Conservation (phyloP, 2,888 invertebrate genomes). For the Thelaira solivaga region DNA sequence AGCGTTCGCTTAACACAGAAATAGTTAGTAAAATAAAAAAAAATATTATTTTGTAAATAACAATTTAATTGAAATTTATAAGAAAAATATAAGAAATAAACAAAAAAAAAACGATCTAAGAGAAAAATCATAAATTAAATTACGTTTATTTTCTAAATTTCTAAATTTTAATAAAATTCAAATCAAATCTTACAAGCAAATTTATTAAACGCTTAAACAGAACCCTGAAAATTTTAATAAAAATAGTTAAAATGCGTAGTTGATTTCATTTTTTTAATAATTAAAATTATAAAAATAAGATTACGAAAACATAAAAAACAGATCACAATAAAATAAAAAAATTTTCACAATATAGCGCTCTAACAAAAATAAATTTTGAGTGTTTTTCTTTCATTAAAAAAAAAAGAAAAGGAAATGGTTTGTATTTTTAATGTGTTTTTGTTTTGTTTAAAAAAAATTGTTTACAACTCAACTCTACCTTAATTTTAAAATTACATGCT, state of each 20-base stretch:
- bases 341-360: constrained; percentile 61
- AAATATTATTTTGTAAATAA: constrained; percentile 33
- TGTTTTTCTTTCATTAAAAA: not conserved
- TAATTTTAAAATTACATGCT: not conserved
- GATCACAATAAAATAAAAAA: constrained; percentile 51
- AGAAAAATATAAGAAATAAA: not conserved
- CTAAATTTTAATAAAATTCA: constrained; percentile 11
- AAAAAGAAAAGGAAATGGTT: not conserved
- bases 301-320: constrained; percentile 7
- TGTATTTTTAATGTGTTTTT: constrained; percentile 3
- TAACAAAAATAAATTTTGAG: constrained; percentile 16
- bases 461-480: not conserved
- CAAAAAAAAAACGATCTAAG: not conserved
- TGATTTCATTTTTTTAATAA: constrained; percentile 35
- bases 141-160: not conserved
- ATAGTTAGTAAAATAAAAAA: no score
- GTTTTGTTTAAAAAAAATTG: no score
- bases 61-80: not conserved
- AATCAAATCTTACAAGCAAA: constrained; percentile 6
- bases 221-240: not conserved
- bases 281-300: constrained; percentile 19
- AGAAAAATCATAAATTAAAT: not conserved
- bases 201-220: constrained; percentile 21
- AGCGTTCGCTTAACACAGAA: no score
- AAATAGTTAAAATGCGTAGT: constrained; percentile 20